Evolutionary conservation across 2,113 vertebrate genomes (phyloP), one percentile per base, ranked within the genome.

Genomic region (Scolopax mira): DNA sequence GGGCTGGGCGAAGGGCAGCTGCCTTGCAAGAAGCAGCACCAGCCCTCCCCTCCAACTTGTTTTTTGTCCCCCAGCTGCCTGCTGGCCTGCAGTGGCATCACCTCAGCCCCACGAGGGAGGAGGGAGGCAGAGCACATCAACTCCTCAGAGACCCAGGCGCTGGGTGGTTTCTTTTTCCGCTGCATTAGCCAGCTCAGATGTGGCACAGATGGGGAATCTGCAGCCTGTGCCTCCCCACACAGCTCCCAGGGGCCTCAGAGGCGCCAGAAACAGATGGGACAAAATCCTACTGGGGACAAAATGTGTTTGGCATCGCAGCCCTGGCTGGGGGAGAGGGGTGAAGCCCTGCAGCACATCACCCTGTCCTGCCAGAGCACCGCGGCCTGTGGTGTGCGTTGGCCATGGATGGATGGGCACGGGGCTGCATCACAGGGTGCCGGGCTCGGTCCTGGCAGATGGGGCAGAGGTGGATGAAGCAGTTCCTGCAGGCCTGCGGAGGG

Each of bases 371-470:
- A 0, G 37, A 58, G 27, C 30, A 33, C n/a, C 24, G 61, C 0
- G 1, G 24, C 48, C 28, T 6, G 4, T 6, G 21, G 46, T 0
- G 0, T 3, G 2, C 11, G 27, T 52, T 2, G 2, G 42, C 44
- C 46, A 48, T 2, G 8, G 66, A 27, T 0, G 1, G 46, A 72
- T 27, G 19, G 30, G 33, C 10, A 55, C 0, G 0, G 22, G 55
- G 31, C 66, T 46, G 28, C 37, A 37, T 35, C 23, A 7, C 49
- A 25, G 24, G 3, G 39, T 74, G 33, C n/a, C 1, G 2, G 10
- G 35, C 33, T 81, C 58, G 52, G 61, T 3, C 0, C 52, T 33
- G 52, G 35, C 39, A 58, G 27, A 23, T 1, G 2, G 24, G 23
- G n/a, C 57, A 66, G 62, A 61, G 13, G 6, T 0, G 1, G 28